Conservation (phyloP, 2,113 vertebrate species). For the Proteles cristata region DNA sequence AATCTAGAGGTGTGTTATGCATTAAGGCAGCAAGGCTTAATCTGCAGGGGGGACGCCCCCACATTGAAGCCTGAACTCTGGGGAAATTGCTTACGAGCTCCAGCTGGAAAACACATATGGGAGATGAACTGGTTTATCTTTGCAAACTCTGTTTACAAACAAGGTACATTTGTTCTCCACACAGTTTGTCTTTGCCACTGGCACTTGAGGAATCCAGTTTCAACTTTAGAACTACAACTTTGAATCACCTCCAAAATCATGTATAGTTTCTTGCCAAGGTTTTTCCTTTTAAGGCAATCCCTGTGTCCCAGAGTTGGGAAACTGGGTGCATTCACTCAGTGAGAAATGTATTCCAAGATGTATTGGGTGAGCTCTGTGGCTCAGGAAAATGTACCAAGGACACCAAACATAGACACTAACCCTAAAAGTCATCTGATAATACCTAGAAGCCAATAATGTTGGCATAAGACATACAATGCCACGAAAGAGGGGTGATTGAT, state of each 20-base stretch:
- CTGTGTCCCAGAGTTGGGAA: background rate
- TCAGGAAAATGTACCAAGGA: background rate
- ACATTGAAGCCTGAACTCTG: slow-evolving; percentile 72
- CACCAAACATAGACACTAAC: background rate
- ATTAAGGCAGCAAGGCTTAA: slow-evolving; percentile 55
- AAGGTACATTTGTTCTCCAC: slow-evolving; percentile 84
- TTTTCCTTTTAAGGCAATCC: slow-evolving; percentile 73
- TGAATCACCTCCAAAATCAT: slow-evolving; percentile 62
- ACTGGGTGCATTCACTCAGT: background rate
- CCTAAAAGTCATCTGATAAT: background rate
- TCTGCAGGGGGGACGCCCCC: slow-evolving; percentile 57
- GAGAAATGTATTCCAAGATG: background rate
- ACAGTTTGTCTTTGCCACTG: slow-evolving; percentile 80
- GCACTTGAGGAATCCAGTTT: slow-evolving; percentile 76
- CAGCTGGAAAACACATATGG: slow-evolving; percentile 86
- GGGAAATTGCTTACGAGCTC: slow-evolving; percentile 81
- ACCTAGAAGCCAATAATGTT: background rate
- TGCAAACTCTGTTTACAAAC: slow-evolving; percentile 85
- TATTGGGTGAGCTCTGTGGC: background rate
- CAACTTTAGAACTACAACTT: slow-evolving; percentile 66
- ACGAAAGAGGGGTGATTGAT: background rate
- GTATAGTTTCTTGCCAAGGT: slow-evolving; percentile 52
- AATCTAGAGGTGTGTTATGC: slow-evolving; percentile 57
- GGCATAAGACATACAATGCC: background rate
- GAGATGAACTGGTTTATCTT: slow-evolving; percentile 84